Evolutionary conservation across 2,113 vertebrate species (phyloP).

Genomic region (Cisticola juncidis): DNA sequence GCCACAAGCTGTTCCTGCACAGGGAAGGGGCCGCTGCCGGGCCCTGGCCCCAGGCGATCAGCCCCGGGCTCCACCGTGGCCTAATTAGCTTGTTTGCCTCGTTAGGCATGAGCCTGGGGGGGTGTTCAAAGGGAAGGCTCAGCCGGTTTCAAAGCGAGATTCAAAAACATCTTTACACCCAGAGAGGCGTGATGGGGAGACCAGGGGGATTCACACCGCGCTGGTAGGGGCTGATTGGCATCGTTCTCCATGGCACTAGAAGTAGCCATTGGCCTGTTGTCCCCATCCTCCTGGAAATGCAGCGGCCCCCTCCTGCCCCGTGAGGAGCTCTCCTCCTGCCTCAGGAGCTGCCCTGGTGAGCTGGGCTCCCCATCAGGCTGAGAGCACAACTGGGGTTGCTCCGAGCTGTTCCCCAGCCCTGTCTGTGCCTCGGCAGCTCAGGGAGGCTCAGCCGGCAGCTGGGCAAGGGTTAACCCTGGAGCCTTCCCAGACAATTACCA

Average conservation of each 20-base stretch:
- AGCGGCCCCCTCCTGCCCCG: neutral
- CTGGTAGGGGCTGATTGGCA: neutral
- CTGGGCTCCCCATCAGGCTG: neutral
- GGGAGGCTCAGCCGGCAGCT: neutral
- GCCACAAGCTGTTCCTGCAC: neutral
- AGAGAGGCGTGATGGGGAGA: neutral
- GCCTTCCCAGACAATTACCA: conserved; percentile 44
- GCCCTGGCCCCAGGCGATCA: conserved; percentile 13
- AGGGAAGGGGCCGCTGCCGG: neutral
- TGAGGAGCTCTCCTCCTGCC: neutral
- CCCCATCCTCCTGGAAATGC: neutral
- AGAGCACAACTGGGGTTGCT: accelerated
- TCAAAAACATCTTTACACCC: conserved; percentile 17
- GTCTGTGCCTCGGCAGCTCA: neutral
- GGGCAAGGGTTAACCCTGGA: conserved; percentile 25
- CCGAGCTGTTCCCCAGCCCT: neutral
- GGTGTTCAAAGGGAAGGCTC: conserved; percentile 37
- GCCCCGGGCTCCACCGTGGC: conserved; percentile 3
- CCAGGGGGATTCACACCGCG: neutral
- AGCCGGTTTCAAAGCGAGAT: conserved; percentile 21
- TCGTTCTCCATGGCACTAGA: neutral
- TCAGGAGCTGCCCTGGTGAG: neutral
- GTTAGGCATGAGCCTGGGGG: neutral
- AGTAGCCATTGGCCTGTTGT: neutral
- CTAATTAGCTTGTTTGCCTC: conserved; percentile 54